Evolutionary conservation across 2,113 vertebrate species (phyloP).

Genomic region (Uropsilus gracilis): DNA sequence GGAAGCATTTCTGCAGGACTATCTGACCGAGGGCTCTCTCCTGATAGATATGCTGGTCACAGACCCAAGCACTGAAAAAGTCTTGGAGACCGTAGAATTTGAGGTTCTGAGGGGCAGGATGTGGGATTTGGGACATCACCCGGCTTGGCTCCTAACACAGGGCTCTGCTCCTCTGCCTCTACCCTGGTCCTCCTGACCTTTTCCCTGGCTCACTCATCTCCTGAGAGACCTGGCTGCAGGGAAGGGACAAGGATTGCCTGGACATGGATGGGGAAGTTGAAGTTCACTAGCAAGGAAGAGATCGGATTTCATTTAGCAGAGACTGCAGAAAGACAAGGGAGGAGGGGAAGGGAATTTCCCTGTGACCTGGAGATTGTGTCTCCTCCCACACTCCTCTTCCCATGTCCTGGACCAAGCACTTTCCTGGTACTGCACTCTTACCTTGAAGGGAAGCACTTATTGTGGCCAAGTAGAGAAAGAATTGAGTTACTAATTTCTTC

Average conservation of each 20-base stretch:
- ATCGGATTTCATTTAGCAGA: constrained; percentile 53
- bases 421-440: not conserved
- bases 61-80: not conserved
- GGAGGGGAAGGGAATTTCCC: not conserved
- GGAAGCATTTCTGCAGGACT: not conserved
- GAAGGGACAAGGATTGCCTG: not conserved
- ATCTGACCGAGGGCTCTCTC: not conserved
- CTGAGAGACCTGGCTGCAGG: not conserved
- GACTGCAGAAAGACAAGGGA: not conserved
- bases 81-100: not conserved
- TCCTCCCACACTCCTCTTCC: not conserved
- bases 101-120: not conserved
- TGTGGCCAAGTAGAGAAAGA: constrained; percentile 38
- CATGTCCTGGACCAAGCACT: not conserved
- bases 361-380: not conserved
- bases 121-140: not conserved
- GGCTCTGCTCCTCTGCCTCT: not conserved
- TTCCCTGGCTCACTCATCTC: not conserved
- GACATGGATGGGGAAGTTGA: constrained; percentile 14
- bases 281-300: constrained; percentile 7
- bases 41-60: not conserved
- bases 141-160: not conserved
- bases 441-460: not conserved
- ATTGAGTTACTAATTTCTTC: constrained; percentile 53
- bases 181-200: not conserved